phyloP scores from a whole-genome alignment of 2,888 invertebrate species.

The Cheilosia soror region DNA sequence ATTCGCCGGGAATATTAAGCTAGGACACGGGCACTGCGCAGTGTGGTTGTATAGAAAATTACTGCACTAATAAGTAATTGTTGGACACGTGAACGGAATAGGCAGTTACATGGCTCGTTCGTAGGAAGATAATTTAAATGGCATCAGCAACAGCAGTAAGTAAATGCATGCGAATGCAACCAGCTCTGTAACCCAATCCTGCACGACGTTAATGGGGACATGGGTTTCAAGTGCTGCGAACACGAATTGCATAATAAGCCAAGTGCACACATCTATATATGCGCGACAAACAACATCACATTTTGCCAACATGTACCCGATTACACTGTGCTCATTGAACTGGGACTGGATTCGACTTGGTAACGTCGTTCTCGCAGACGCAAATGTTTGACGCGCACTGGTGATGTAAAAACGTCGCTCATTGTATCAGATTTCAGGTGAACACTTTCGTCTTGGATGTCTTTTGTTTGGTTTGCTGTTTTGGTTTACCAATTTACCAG shows the following conservation, averaged over 20 bases:
- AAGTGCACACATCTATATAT: slow-evolving; percentile 31
- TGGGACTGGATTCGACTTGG: slow-evolving; percentile 45
- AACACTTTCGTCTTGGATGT: slow-evolving; percentile 25
- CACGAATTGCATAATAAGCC: slow-evolving; percentile 65
- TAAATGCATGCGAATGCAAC: slow-evolving; percentile 52
- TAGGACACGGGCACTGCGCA: slow-evolving; percentile 25
- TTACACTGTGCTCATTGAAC: slow-evolving; percentile 56
- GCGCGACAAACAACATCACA: slow-evolving; percentile 57
- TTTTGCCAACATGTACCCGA: slow-evolving; percentile 39
- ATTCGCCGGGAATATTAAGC: slow-evolving; percentile 60
- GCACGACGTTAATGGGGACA: slow-evolving; percentile 62
- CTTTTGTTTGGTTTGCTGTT: background rate
- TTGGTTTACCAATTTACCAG: background rate
- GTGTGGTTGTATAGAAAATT: slow-evolving; percentile 41
- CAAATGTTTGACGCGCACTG: slow-evolving; percentile 55
- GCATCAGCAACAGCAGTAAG: slow-evolving; percentile 8
- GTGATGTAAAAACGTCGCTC: slow-evolving; percentile 48
- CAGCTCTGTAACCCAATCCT: slow-evolving; percentile 52
- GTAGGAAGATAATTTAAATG: slow-evolving; percentile 33
- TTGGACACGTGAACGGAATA: slow-evolving; percentile 63
- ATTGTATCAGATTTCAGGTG: slow-evolving; percentile 33
- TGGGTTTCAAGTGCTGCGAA: slow-evolving; percentile 68
- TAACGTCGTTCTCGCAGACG: slow-evolving; percentile 45
- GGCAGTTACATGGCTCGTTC: slow-evolving; percentile 10
- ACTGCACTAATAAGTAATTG: slow-evolving; percentile 68